Percentiles rank a stretch among this genome's conserved stretches.
phyloP scores from a whole-genome alignment of 2,888 invertebrate species.

The Drosophila tripunctata region DNA sequence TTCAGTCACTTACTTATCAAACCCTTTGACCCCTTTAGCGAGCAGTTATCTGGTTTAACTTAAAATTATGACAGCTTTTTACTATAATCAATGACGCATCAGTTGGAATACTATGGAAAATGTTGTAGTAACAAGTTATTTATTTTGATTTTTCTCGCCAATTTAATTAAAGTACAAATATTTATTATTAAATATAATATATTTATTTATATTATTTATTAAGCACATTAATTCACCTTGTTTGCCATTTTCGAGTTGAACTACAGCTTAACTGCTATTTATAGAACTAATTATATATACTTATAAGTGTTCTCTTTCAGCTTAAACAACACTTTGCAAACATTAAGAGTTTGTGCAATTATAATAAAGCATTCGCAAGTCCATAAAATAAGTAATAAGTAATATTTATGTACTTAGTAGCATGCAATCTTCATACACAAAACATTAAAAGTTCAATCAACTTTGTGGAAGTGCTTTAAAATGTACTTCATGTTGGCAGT shows the following conservation, averaged over 20 bases:
- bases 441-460: constrained; percentile 20
- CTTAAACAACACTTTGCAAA: neutral
- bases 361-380: neutral
- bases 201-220: neutral
- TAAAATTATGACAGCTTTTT: no score
- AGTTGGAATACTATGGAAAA: no score
- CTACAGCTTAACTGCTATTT: no score
- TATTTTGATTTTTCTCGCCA: no score
- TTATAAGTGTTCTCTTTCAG: neutral
- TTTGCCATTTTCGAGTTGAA: neutral
- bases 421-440: neutral
- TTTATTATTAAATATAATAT: no score
- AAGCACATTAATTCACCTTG: neutral
- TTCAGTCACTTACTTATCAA: no score
- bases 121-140: no score
- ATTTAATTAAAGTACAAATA: no score
- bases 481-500: neutral
- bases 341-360: neutral
- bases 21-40: no score
- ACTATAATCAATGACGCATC: no score
- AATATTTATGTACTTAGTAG: neutral
- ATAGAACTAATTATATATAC: neutral
- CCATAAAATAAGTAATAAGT: neutral
- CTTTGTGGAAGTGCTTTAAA: constrained; percentile 1
- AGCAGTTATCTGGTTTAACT: no score